Conservation (phyloP, 2,113 vertebrate genomes). For the Symphodus melops region DNA sequence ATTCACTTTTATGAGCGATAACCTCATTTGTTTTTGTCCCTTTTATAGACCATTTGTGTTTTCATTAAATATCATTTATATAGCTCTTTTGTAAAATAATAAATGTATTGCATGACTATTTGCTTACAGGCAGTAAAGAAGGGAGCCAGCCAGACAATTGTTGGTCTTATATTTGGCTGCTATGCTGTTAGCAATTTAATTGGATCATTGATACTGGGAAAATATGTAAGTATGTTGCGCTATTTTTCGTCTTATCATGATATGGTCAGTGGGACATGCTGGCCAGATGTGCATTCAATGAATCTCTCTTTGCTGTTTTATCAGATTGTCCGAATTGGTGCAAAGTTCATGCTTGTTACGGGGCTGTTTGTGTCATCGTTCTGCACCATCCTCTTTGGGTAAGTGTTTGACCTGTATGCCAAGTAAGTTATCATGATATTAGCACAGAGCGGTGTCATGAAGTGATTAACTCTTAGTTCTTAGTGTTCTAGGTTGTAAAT, state of each 20-base stretch:
- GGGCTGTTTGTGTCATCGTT: slow-evolving; percentile 91
- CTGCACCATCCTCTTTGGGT: slow-evolving; percentile 95
- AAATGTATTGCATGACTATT: neutral
- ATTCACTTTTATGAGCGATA: neutral
- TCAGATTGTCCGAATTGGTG: slow-evolving; percentile 94
- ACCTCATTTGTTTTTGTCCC: neutral
- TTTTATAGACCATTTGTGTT: neutral
- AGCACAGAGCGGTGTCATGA: too few relatives aligned
- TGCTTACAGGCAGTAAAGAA: slow-evolving; percentile 89
- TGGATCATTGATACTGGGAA: slow-evolving; percentile 88
- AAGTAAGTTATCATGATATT: neutral
- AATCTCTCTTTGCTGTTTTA: slow-evolving; percentile 29
- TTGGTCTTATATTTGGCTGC: slow-evolving; percentile 95
- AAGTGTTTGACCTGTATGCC: slow-evolving; percentile 53
- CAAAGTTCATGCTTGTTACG: slow-evolving; percentile 93
- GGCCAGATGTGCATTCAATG: neutral
- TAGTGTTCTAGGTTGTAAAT: too few relatives aligned
- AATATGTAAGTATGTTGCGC: slow-evolving; percentile 88
- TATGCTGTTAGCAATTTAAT: slow-evolving; percentile 89
- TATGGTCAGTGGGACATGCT: neutral
- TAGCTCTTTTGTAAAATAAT: neutral
- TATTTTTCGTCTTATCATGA: fast-evolving
- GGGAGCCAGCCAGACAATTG: slow-evolving; percentile 87
- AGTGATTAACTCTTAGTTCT: too few relatives aligned
- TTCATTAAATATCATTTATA: neutral